Base-by-base conservation (phyloP, 2,797 vertebrate genomes). In the Acanthornis magna region DNA sequence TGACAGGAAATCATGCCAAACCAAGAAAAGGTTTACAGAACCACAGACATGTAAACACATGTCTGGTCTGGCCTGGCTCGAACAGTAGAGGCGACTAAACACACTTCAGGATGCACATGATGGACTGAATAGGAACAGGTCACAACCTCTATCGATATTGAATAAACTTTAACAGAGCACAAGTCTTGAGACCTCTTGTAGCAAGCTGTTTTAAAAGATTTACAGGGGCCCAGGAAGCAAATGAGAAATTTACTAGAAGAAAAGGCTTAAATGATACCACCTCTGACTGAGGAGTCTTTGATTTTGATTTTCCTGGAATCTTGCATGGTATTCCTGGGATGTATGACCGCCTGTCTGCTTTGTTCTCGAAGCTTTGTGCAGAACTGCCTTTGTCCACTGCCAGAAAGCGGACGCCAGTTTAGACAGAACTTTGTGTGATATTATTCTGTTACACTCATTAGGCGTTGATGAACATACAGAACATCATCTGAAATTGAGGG, bases 271-370 rank as follows among this genome's bases (percentile, higher is more conserved):
- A 47, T 55, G 30, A 19, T 11, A 26, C 1, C 7, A 16, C 6
- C 16, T 73, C 32, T 72, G 12, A 30, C 14, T 48, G 47, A n/a
- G 25, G 32, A 58, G 21, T 30, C n/a, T 27, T 48, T 60, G 55
- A 43, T 45, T 29, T 72, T 40, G 36, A 57, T 72, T 80, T 57
- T 65, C n/a, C 32, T 55, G 22, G 54, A 72, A 36, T 40, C 22
- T 51, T 22, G 15, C 16, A 16, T 16, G 3, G 22, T 62, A 30
- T 1, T 32, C 16, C 50, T n/a, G 16, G 22, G 13, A 34, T 0
- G 0, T 42, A 40, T 10, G 4, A 42, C 53, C 53, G 8, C 16
- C 25, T 11, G 8, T 4, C 26, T 73, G 15, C 13, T 73, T 70
- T 76, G 9, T 32, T 76, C 13, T 36, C 36, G 23, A 34, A 60